Base-by-base conservation (phyloP, 1,140 invertebrate species). In the Marisa cornuarietis region DNA sequence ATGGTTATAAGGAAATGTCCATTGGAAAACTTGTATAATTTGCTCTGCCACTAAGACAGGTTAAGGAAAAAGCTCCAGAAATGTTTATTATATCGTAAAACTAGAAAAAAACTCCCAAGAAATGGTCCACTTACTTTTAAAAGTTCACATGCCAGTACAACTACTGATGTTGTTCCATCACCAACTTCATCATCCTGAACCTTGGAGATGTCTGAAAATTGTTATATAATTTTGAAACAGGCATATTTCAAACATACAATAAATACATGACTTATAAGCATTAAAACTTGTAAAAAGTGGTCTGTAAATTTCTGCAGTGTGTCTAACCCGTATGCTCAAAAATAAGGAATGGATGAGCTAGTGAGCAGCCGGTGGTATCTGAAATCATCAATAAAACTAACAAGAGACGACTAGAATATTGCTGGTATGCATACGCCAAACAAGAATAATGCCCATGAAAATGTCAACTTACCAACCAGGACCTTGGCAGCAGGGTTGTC, bases 161-260 rank as follows among this genome's bases (percentile, higher is more conserved):
- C 98, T 0, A 99, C 99, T 26, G 98, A 99, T 61, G 99, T 99
- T 65, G 99, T 99, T 52, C 98, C 99, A 94, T 99, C 99, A 75
- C 99, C 99, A 85, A 99, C 98, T 94, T 99, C 99, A 91, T 98
- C 97, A 93, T 99, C 99, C 91, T 99, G 98, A 14, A 98, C 97
- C 92, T 96, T 96, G 6, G 98, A 98, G 94, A 99, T 99, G 84
- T 99, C 97, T 93, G 80, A 13, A 65, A 54, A 71, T 54, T 74
- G 20, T 49, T 18, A 18, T 31, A 18, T 71, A 22, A 71, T 10
- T 31, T 20, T 71, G 4, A 71, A 10, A 71, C 69, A 10, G 0
- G 18, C 11, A 13, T 18, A 8, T 71, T 52, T n/a, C 11, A 71
- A 71, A 20, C 11, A 13, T 71, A 58, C 71, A 22, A n/a, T n/a